Percentiles rank a stretch among this genome's conserved stretches.
Evolutionary conservation across 2,888 invertebrate genomes (phyloP).

Genomic region (Pediacus dermestoides): DNA sequence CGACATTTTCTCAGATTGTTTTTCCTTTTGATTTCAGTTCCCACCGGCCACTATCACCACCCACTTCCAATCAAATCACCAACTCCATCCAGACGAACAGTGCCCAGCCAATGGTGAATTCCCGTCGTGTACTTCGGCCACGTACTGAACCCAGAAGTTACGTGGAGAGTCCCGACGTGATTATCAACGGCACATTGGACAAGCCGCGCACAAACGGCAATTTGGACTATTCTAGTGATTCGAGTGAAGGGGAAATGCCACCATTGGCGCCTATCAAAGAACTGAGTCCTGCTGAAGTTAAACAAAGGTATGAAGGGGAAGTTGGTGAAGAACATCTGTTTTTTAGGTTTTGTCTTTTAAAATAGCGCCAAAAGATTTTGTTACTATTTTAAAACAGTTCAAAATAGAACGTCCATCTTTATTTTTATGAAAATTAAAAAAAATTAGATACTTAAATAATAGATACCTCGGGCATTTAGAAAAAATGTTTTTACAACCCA

Average conservation of each 20-base stretch:
- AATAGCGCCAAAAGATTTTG: not conserved
- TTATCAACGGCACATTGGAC: conserved; percentile 45
- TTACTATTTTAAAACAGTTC: too few relatives aligned
- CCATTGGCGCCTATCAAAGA: conserved; percentile 71
- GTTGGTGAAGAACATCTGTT: not conserved
- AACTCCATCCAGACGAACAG: conserved; percentile 16
- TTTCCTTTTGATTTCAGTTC: conserved; percentile 6
- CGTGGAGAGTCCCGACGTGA: conserved; percentile 69
- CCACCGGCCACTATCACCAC: conserved; percentile 4
- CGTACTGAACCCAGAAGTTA: conserved; percentile 81
- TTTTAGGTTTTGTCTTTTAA: not conserved
- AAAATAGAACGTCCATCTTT: too few relatives aligned
- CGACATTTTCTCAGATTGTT: too few relatives aligned
- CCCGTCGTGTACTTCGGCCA: conserved; percentile 72
- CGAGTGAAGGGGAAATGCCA: conserved; percentile 64
- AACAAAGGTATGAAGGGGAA: conserved; percentile 44
- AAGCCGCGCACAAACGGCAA: conserved; percentile 52
- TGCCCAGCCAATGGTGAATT: conserved; percentile 31
- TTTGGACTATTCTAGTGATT: conserved; percentile 60
- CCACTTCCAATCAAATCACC: conserved; percentile 3
- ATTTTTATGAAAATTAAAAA: too few relatives aligned
- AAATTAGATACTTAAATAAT: too few relatives aligned
- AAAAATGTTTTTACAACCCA: too few relatives aligned
- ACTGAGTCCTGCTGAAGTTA: conserved; percentile 45
- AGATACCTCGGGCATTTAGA: too few relatives aligned